Evolutionary conservation across 37 sponge, comb jelly and placozoan genomes (phyloP).

Genomic region (Bolinopsis microptera): DNA sequence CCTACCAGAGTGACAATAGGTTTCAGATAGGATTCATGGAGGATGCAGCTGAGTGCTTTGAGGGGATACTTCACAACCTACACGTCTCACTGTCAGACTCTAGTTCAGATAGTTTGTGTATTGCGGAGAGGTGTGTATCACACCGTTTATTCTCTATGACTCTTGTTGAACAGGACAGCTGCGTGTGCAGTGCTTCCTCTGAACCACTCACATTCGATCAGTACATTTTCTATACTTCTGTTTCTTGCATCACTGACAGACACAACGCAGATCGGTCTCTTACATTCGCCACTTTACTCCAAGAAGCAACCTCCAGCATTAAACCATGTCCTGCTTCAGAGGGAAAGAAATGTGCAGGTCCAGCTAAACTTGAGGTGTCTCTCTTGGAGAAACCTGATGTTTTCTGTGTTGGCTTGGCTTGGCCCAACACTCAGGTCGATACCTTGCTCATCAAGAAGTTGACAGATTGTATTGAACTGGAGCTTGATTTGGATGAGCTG

Average conservation of each 20-base stretch:
- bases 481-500: conserved; percentile 29
- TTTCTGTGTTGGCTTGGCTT: conserved; percentile 50
- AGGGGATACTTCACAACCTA: conserved; percentile 9
- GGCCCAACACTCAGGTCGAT: neutral
- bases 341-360: neutral
- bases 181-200: conserved; percentile 4
- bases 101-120: neutral
- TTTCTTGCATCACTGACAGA: neutral
- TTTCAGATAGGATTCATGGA: conserved; percentile 63
- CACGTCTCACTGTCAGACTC: conserved; percentile 33
- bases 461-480: conserved; percentile 19
- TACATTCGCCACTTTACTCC: conserved; percentile 22
- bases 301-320: neutral
- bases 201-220: conserved; percentile 58
- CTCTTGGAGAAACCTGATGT: conserved; percentile 45
- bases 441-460: neutral
- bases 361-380: conserved; percentile 26
- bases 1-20: conserved; percentile 24
- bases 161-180: conserved; percentile 39
- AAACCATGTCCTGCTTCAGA: neutral
- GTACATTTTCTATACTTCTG: conserved; percentile 20
- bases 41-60: conserved; percentile 61
- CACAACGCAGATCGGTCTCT: neutral
- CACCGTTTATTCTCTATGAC: conserved; percentile 57
- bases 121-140: conserved; percentile 2